Evolutionary conservation across 2,113 vertebrate genomes (phyloP).

Genomic region (Polyodon spathula): DNA sequence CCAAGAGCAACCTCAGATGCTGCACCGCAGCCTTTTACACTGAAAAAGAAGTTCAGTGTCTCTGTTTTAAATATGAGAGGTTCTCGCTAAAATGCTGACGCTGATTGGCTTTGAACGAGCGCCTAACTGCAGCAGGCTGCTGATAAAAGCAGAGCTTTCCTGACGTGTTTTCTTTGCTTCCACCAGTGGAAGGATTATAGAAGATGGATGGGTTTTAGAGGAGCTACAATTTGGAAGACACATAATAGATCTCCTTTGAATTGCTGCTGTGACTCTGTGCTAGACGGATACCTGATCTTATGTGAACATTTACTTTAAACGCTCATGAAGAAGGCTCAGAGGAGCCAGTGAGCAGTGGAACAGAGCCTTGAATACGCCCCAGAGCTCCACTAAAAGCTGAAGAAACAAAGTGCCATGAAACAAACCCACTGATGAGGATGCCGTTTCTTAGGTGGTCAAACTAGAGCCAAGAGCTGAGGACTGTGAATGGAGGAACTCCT

Average conservation of each 20-base stretch:
- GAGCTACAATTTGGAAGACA: conserved; percentile 13
- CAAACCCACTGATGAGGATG: too few species aligned
- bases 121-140: not conserved
- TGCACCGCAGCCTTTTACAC: too few species aligned
- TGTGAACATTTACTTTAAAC: conserved; percentile 26
- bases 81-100: conserved; percentile 18
- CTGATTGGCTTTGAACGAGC: not conserved
- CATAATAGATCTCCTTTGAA: conserved; percentile 19
- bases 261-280: conserved; percentile 12
- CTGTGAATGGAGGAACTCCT: too few species aligned
- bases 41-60: conserved; percentile 6
- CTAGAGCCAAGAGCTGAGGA: too few species aligned
- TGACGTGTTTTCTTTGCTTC: conserved; percentile 17
- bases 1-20: conserved; percentile 2
- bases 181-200: conserved; percentile 12
- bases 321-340: conserved; percentile 4
- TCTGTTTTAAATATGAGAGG: conserved; percentile 5
- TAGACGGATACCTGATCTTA: conserved; percentile 21
- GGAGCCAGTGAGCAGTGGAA: conserved; percentile 5
- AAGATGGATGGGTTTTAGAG: conserved; percentile 19
- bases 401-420: too few species aligned
- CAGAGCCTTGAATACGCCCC: conserved; percentile 4
- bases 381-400: too few species aligned
- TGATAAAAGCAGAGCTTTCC: not conserved
- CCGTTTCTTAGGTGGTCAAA: too few species aligned